Evolutionary conservation across 2,797 vertebrate genomes (phyloP).

Genomic region (Sternarchorhynchus goeldii): DNA sequence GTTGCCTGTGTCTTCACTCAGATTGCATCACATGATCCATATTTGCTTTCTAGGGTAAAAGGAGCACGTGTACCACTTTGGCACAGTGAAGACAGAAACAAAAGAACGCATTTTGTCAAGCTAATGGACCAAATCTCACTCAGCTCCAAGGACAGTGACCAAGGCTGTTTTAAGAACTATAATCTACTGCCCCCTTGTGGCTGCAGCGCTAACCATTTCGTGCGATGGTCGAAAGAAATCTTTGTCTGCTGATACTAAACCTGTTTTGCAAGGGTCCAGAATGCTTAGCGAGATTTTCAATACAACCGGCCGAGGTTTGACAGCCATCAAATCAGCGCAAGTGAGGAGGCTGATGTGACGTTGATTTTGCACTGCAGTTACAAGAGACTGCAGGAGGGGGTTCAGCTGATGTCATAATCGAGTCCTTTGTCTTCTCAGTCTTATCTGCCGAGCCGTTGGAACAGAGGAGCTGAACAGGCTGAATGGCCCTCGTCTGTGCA

Average conservation of each 20-base stretch:
- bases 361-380: background rate
- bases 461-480: slow-evolving; percentile 15
- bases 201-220: background rate
- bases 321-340: background rate
- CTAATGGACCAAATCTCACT: slow-evolving; percentile 17
- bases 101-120: slow-evolving; percentile 14
- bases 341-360: background rate
- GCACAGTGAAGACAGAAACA: slow-evolving; percentile 25
- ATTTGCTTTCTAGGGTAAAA: background rate
- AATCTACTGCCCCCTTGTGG: slow-evolving; percentile 44
- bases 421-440: slow-evolving; percentile 11
- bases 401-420: background rate
- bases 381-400: background rate
- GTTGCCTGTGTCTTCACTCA: slow-evolving; percentile 20
- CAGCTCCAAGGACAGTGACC: background rate
- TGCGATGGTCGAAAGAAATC: background rate
- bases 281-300: background rate
- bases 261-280: background rate
- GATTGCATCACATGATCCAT: slow-evolving; percentile 29
- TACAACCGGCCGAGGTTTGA: background rate
- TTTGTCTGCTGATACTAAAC: background rate
- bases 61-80: background rate
- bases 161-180: slow-evolving; percentile 6
- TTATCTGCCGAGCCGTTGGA: background rate
- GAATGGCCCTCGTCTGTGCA: background rate